Conservation (phyloP, 2,797 vertebrate genomes). For the Lutjanus campechanus region DNA sequence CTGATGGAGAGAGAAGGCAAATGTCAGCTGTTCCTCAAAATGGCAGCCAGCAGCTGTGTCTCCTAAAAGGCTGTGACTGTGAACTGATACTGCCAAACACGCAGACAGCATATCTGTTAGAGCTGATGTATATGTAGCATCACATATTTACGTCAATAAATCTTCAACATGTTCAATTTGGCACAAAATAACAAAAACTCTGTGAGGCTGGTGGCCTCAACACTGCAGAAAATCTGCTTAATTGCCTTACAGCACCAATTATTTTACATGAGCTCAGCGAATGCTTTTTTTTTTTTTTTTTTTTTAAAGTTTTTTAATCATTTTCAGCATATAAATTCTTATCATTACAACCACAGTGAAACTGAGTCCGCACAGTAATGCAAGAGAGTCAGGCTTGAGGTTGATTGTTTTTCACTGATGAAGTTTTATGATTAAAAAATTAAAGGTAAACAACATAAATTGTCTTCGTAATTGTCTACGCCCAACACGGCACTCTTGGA, state of each 20-base stretch:
- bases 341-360: neutral
- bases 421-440: neutral
- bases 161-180: neutral
- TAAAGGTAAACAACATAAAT: constrained; percentile 11
- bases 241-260: neutral
- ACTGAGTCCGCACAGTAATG: neutral
- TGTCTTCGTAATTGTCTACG: neutral
- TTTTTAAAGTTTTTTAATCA: too few relatives aligned
- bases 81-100: constrained; percentile 52
- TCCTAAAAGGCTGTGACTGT: constrained; percentile 49
- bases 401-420: neutral
- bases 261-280: constrained; percentile 12
- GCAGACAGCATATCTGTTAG: constrained; percentile 36
- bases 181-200: neutral
- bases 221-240: neutral
- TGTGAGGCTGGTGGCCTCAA: neutral
- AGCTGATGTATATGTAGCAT: constrained; percentile 14
- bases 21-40: constrained; percentile 86
- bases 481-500: neutral
- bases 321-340: neutral
- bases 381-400: neutral
- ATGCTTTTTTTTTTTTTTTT: too few relatives aligned
- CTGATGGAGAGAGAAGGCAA: constrained; percentile 82
- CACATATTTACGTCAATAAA: constrained; percentile 17
- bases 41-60: constrained; percentile 77